Base-by-base conservation (phyloP, 2,797 vertebrate genomes). In the Buphagus erythrorhynchus region DNA sequence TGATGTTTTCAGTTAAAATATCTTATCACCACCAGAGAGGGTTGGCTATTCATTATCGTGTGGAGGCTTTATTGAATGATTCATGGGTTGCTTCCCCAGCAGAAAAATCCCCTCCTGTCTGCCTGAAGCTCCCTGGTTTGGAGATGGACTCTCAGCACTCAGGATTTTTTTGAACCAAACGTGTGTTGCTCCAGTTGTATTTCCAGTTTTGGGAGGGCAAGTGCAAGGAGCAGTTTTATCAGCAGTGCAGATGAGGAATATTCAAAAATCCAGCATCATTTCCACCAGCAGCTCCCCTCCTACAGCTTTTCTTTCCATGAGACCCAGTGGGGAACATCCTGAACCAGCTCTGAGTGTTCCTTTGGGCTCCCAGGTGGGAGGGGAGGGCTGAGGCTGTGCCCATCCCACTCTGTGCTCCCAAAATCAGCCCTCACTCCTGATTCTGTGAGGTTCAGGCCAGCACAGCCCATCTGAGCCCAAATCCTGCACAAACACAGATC, bases 1-100 rank as follows among this genome's bases (percentile, higher is more conserved):
- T 26, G 87, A 86, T 97, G 96, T 95, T 95, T 96, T 91, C 88
- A 87, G 84, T 96, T 92, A 89, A 96, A 96, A 95, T 95, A 96
- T 97, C 97, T 97, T 94, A 95, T 97, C 96, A 93, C 91, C 90
- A 73, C 93, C 57, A 31, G 74, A 90, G 90, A 84, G 62, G 95
- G 93, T 17, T 77, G 95, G 92, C 92, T 82, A 52, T 29, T 84
- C 28, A 5, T 94, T 90, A 52, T 80, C 79, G 38, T 7, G 0
- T 2, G 86, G 58, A 16, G 52, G 21, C n/a, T 94, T 67, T 68
- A 69, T 29, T 24, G 36, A 35, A 29, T 22, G 81, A 92, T 52
- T 92, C 80, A 18, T 31, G 26, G 63, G 92, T 93, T 21, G 31
- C 71, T 94, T 82, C 71, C 78, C 55, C 22, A 6, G 24, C 33